Base-by-base conservation (phyloP, 2,888 invertebrate genomes). In the Epirrhoe tristata region DNA sequence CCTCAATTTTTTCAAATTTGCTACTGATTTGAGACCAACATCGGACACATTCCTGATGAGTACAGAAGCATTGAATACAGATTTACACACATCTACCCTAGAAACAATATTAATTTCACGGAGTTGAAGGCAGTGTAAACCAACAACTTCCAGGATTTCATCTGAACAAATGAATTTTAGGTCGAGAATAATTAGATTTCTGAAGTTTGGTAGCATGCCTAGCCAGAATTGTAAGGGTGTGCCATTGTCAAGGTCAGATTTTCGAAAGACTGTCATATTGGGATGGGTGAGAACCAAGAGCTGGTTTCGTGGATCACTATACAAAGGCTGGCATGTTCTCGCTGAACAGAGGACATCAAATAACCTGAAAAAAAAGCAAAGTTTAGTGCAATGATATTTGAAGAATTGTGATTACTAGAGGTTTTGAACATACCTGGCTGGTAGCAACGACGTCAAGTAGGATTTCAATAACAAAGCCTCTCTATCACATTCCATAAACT, bases 101-200 rank as follows among this genome's bases (percentile, higher is more conserved):
- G 94, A 94, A 60, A 94, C 92, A 71, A 93, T 91, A 73, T 94
- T 94, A 46, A 94, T 82, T 77, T 93, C 93, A 79, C 92, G 90
- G 1, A 94, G 85, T 46, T 88, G 74, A 46, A 77, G 86, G 74
- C 94, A 94, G 70, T 81, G 84, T 14, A 78, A 72, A 48, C 92
- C 87, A 1, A 93, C 83, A 32, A 92, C 85, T 78, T 90, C 78
- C 12, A 94, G 87, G 54, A 94, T 93, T 82, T 94, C 93, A 74
- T 94, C 93, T 24, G 93, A 93, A 73, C 94, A 94, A 72, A 93
- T 88, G 74, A 93, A 93, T 81, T 92, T 93, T 51, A 94, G 87
- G 71, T 94, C 93, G 3, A 94, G 86, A 65, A 91, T 83, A 10
- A 89, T 82, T 76, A 94, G 84, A 60, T 86, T 85, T 65, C 74